Evolutionary conservation across 2,888 invertebrate genomes (phyloP).

Genomic region (Subacronicta megacephala): DNA sequence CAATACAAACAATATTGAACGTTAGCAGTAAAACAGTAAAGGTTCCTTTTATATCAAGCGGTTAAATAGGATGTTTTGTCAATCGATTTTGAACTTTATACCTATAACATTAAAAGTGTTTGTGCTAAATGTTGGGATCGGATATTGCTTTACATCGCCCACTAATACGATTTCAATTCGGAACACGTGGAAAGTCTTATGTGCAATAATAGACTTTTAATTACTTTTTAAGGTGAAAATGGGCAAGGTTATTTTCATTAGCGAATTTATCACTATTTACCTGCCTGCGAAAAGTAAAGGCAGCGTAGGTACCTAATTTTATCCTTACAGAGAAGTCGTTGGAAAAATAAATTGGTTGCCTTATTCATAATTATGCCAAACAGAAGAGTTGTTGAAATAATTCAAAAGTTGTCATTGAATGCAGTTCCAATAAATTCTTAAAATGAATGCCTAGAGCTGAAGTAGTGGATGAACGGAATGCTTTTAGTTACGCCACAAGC

Average conservation of each 20-base stretch:
- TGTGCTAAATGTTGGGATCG: constrained; percentile 16
- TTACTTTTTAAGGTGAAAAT: constrained; percentile 45
- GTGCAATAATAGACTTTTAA: constrained; percentile 48
- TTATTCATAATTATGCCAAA: no score
- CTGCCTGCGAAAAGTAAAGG: background rate
- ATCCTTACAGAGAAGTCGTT: no score
- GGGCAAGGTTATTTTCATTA: background rate
- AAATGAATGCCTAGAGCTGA: no score
- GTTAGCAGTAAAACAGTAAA: constrained; percentile 38
- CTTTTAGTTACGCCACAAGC: no score
- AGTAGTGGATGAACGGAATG: no score
- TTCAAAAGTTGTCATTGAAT: no score
- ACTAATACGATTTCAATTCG: constrained; percentile 51
- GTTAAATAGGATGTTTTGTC: background rate
- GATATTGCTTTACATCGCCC: constrained; percentile 59
- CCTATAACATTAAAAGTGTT: constrained; percentile 21
- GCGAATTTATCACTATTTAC: background rate
- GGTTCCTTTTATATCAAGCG: constrained; percentile 14
- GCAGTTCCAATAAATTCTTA: no score
- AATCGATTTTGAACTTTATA: constrained; percentile 46
- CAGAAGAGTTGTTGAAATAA: no score
- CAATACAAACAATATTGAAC: constrained; percentile 46
- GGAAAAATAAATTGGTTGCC: no score
- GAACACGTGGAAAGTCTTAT: constrained; percentile 49
- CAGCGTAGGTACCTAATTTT: no score